Evolutionary conservation across 2,888 invertebrate species (phyloP), one percentile per base, ranked within the genome.

Genomic region (Andrena chrysosceles): DNA sequence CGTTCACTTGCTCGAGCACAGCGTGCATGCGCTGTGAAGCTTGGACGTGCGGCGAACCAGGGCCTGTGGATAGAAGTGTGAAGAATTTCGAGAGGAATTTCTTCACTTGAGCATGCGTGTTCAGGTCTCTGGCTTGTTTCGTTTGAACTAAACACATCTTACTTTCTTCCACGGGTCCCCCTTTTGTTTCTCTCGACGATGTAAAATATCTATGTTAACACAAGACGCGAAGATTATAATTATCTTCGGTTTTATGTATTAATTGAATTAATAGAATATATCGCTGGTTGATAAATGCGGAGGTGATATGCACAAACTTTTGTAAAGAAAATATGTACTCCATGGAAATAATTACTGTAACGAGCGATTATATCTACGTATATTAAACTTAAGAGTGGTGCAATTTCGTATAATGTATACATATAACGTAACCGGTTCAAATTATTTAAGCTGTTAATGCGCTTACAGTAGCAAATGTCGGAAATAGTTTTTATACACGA

Each of bases 321-420:
- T 80, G 42, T 77, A 67, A 26, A 70, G 31, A 71, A 71, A 59
- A 13, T 48, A n/a, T 66, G 42, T 77, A 70, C 33, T 42, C 16
- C 52, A 48, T 63, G 20, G 13, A 23, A 70, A 42, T 70, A 64
- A 48, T 76, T 56, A 73, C 59, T 42, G 64, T 23, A 26, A 64
- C 8, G n/a, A 10, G 10, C 48, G 16, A 56, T 42, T 64, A 16
- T 59, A 79, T 64, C 8, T 23, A 31, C 0, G 42, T 67, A 68
- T 54, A 16, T n/a, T 31, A 31, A 23, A 62, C 2, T 75, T 23
- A 52, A 71, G 10, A 42, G 5, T 8, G 29, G 42, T 29, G 13
- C n/a, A 31, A 33, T 54, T 60, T 49, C 60, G 13, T 2, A 42
- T 0, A 31, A 26, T 23, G 8, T 31, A 64, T 4, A 10, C 13